A percentile compares a stretch with the other conserved stretches of the same genome.
These are phyloP conservation scores for Romanomermis culicivorax DNA, from an alignment of 2,888 invertebrate genomes.

Conservation along the genomic window DNA sequence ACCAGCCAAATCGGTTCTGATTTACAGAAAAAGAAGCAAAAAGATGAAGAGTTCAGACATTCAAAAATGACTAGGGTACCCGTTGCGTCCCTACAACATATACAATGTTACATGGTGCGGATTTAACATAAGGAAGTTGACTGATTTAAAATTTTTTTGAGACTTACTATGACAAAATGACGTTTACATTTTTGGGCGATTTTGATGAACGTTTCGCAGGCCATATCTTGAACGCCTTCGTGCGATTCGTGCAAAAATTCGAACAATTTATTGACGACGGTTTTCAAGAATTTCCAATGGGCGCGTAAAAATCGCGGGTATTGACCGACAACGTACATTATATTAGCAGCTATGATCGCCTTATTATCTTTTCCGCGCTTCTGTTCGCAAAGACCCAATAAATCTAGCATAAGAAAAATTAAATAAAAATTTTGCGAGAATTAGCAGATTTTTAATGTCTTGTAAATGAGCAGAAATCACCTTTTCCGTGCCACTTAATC, in stretches of 20 bases:
- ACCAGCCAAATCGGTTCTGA: too few relatives aligned
- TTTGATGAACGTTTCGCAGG: constrained; percentile 99
- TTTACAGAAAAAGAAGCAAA: too few relatives aligned
- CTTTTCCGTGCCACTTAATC: too few relatives aligned
- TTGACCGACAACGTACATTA: constrained; percentile 98
- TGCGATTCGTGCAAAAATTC: constrained; percentile 98
- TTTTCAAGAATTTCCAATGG: constrained; percentile 99
- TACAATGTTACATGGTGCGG: too few relatives aligned
- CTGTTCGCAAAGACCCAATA: constrained; percentile 87
- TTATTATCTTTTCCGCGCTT: constrained; percentile 98
- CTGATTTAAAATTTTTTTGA: too few relatives aligned
- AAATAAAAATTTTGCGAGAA: constrained; percentile 3
- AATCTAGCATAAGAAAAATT: constrained; percentile 39
- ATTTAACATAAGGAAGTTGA: too few relatives aligned
- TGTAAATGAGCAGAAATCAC: too few relatives aligned
- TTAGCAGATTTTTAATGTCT: too few relatives aligned
- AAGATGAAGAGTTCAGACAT: too few relatives aligned
- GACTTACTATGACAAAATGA: constrained; percentile 59
- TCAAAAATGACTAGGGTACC: too few relatives aligned
- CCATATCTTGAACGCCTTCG: constrained; percentile 99
- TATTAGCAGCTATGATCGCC: constrained; percentile 97
- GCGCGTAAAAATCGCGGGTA: constrained; percentile 90
- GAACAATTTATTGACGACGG: constrained; percentile 96
- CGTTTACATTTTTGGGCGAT: constrained; percentile 92
- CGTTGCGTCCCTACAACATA: too few relatives aligned